Evolutionary conservation across 1,140 invertebrate species (phyloP).

Genomic region (Dreissena rostriformis): DNA sequence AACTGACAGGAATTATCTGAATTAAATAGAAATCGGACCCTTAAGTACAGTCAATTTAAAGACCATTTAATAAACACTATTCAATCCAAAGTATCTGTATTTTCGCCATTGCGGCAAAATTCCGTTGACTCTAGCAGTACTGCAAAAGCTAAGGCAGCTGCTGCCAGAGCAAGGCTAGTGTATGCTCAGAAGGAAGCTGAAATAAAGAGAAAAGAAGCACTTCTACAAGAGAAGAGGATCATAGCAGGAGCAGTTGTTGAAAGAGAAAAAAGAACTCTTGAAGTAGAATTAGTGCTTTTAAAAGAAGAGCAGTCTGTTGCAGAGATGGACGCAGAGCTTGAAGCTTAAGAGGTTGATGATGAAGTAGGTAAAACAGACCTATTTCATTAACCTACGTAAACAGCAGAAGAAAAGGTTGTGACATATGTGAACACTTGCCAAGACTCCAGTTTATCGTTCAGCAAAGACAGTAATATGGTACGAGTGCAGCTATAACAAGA

Average conservation of each 20-base stretch:
- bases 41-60: too few species aligned
- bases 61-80: too few species aligned
- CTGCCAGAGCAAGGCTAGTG: not conserved
- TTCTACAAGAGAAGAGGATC: not conserved
- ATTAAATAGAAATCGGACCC: too few species aligned
- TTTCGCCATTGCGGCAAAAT: not conserved
- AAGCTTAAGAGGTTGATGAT: not conserved
- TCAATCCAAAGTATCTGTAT: not conserved
- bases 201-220: not conserved
- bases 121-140: not conserved
- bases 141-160: not conserved
- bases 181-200: not conserved
- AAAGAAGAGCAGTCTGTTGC: slow-evolving; percentile 6
- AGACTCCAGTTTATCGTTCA: not conserved
- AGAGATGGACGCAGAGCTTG: not conserved
- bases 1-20: too few species aligned
- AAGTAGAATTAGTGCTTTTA: not conserved
- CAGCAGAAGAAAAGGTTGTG: not conserved
- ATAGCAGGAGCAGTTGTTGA: not conserved
- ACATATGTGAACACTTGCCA: not conserved
- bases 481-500: not conserved
- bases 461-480: not conserved
- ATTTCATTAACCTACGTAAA: not conserved
- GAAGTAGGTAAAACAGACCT: not conserved
- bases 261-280: not conserved